Evolutionary conservation across 2,888 invertebrate genomes (phyloP).

Genomic region (Synergus itoensis): DNA sequence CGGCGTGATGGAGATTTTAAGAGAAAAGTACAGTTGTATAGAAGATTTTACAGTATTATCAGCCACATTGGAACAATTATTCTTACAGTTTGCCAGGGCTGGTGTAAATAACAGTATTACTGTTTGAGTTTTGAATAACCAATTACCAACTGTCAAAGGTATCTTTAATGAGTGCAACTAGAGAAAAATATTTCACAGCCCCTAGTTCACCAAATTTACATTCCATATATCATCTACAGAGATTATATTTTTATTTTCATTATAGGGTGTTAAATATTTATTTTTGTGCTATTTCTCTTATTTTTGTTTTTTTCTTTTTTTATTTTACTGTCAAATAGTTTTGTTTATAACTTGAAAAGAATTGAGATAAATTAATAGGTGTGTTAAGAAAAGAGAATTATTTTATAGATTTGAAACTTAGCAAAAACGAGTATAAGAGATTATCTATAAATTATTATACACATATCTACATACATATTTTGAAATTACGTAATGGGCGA

Average conservation of each 20-base stretch:
- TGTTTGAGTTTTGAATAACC: background rate
- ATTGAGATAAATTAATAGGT: background rate
- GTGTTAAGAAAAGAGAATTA: background rate
- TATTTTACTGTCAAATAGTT: background rate
- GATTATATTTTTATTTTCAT: background rate
- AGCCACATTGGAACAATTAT: slow-evolving; percentile 74
- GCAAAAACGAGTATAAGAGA: background rate
- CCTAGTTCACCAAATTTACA: background rate
- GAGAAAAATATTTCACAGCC: background rate
- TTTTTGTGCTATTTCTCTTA: background rate
- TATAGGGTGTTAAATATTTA: background rate
- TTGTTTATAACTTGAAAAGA: background rate
- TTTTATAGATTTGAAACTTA: background rate
- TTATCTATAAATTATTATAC: background rate
- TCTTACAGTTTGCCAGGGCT: slow-evolving; percentile 73
- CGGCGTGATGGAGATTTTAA: slow-evolving; percentile 67
- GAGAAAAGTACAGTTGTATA: slow-evolving; percentile 67
- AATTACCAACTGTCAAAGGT: background rate
- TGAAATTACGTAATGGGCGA: background rate
- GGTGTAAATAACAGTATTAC: slow-evolving; percentile 39
- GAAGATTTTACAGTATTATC: slow-evolving; percentile 74
- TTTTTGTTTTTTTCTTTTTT: no score
- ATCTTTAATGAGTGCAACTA: background rate
- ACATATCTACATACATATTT: background rate
- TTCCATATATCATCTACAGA: background rate